Conservation (phyloP, 92 coral and sea anemone genomes). For the Bergia sp. region DNA sequence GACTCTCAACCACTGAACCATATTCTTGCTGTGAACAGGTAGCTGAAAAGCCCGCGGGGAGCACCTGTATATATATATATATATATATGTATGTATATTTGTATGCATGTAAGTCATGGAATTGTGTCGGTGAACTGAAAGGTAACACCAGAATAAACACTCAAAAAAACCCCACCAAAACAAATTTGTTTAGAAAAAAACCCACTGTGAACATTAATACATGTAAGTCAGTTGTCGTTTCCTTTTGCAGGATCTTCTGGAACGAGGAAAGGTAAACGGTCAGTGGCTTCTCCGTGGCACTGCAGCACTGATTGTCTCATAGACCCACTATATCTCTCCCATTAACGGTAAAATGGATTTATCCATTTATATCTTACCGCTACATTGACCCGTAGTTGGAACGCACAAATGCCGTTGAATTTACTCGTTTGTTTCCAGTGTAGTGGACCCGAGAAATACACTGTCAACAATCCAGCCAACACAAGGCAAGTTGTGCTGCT, state of each 20-base stretch:
- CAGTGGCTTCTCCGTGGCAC: slow-evolving; percentile 79
- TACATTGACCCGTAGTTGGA: neutral
- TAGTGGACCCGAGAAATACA: neutral
- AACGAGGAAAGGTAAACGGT: slow-evolving; percentile 54
- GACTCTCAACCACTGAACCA: too few relatives aligned
- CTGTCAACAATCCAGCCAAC: neutral
- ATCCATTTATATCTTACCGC: neutral
- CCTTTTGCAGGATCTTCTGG: slow-evolving; percentile 72
- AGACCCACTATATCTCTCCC: slow-evolving; percentile 10
- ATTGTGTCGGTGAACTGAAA: too few relatives aligned
- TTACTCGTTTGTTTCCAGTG: neutral
- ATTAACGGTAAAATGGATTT: neutral
- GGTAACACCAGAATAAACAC: neutral
- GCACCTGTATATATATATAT: too few relatives aligned
- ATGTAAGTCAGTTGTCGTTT: neutral
- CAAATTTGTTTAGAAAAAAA: neutral
- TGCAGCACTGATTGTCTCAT: slow-evolving; percentile 52
- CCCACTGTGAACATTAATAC: neutral
- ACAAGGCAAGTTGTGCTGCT: neutral
- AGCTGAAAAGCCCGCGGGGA: too few relatives aligned
- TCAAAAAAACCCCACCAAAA: neutral
- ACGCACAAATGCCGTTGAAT: neutral
- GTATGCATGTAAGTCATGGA: too few relatives aligned
- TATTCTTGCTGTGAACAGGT: too few relatives aligned
- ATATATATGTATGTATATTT: too few relatives aligned